Evolutionary conservation across 2,888 invertebrate species (phyloP), one percentile per base, ranked within the genome.

Genomic region (Octodonta nipae): DNA sequence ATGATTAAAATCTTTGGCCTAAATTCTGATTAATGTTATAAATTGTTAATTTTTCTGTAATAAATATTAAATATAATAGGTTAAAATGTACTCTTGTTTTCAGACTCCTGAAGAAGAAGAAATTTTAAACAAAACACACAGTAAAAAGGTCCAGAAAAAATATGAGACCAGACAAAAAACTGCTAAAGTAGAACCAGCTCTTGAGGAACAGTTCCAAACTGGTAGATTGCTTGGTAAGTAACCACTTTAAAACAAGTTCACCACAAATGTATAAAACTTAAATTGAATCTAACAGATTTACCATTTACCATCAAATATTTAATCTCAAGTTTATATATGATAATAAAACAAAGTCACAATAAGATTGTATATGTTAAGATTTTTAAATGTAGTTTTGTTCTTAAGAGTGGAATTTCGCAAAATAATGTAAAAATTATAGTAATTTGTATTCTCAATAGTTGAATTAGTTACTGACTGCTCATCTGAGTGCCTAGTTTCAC

Each of bases 181-280:
- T 33, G 85, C 91, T 37, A 92, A 92, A 66, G 92, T 99, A 43
- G 98, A 98, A 58, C 75, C 77, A 43, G 81, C 79, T 30, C 64
- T 99, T 38, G 89, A 93, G 63, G 98, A 98, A 63, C 95, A 96
- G 64, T 98, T 98, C 72, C 78, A 84, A 52, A 86, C 92, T 54
- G 95, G 95, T 52, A 80, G 95, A 63, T 72, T 98, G 51, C 71
- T 93, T 58, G 93, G 93, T 92, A 65, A 63, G 70, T 61, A 17
- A 17, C 7, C 6, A 7, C 35, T 26, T 26, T 16, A 7, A 11
- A 5, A 20, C 17, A n/a, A 2, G 10, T 10, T 7, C 5, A 17
- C n/a, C n/a, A n/a, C n/a, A n/a, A n/a, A n/a, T n/a, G n/a, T n/a
- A n/a, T n/a, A n/a, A n/a, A n/a, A n/a, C n/a, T n/a, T n/a, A n/a